These are phyloP conservation scores for Lates calcarifer DNA, from an alignment of 2,113 vertebrate species.

Conservation along the genomic window DNA sequence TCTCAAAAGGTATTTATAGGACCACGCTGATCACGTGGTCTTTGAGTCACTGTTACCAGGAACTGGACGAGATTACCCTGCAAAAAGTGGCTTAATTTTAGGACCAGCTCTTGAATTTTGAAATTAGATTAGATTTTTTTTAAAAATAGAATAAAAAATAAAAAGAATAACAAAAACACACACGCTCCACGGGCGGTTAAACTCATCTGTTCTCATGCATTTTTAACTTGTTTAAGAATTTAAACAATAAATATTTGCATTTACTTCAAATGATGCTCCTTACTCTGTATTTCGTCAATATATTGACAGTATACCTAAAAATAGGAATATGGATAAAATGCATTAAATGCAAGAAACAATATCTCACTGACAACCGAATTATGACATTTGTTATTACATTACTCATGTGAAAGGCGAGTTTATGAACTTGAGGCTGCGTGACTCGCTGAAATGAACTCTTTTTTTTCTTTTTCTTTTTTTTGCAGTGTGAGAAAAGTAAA, in stretches of 20 bases:
- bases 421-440: background rate
- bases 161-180: background rate
- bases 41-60: conserved; percentile 81
- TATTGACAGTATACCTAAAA: background rate
- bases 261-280: background rate
- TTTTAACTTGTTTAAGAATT: background rate
- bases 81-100: conserved; percentile 45
- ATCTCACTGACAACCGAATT: too few relatives aligned
- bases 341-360: background rate
- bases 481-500: background rate
- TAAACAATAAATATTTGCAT: background rate
- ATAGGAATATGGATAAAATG: background rate
- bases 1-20: conserved; percentile 86
- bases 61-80: conserved; percentile 60
- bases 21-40: conserved; percentile 82
- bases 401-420: background rate
- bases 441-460: background rate
- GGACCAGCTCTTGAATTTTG: background rate
- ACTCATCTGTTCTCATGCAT: background rate
- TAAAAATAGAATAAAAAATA: background rate
- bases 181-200: accelerated
- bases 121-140: background rate
- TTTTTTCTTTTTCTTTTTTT: too few relatives aligned
- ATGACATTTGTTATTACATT: background rate
- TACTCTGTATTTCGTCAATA: background rate